Evolutionary conservation across 1,140 invertebrate species (phyloP).

Genomic region (Drosophila fuyamai): DNA sequence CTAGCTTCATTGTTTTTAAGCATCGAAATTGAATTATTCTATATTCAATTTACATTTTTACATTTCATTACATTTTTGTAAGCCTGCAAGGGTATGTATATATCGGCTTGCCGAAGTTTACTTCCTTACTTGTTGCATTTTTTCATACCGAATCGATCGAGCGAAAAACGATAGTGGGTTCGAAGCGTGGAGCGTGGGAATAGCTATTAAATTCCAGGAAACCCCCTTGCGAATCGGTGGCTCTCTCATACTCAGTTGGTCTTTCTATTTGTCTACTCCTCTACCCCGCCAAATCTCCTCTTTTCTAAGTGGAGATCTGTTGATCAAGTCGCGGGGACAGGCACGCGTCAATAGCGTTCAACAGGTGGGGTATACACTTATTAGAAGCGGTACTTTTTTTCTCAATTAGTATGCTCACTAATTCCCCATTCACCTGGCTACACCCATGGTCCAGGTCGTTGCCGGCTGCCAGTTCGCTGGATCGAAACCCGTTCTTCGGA

Average conservation of each 20-base stretch:
- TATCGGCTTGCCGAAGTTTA: neutral
- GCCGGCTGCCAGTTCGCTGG: neutral
- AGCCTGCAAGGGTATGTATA: too few species aligned
- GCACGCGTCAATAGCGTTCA: conserved; percentile 19
- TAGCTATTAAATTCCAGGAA: conserved; percentile 64
- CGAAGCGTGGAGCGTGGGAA: conserved; percentile 26
- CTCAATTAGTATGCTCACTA: conserved; percentile 36
- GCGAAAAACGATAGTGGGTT: neutral
- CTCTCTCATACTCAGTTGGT: neutral
- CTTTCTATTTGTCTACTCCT: neutral
- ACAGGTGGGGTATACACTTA: conserved; percentile 19
- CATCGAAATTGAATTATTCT: too few species aligned
- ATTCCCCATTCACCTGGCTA: conserved; percentile 40
- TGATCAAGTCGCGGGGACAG: conserved; percentile 9
- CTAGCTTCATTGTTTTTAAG: too few species aligned
- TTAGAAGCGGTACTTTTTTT: conserved; percentile 47
- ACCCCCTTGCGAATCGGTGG: conserved; percentile 27
- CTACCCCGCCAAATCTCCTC: too few species aligned
- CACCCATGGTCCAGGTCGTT: conserved; percentile 17
- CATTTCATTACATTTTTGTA: too few species aligned
- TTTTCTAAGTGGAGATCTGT: neutral
- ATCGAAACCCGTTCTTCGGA: conserved; percentile 43
- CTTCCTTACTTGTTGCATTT: neutral
- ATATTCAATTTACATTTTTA: too few species aligned
- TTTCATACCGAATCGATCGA: neutral